Base-by-base conservation (phyloP, 2,113 vertebrate genomes). In the Podocnemis expansa region DNA sequence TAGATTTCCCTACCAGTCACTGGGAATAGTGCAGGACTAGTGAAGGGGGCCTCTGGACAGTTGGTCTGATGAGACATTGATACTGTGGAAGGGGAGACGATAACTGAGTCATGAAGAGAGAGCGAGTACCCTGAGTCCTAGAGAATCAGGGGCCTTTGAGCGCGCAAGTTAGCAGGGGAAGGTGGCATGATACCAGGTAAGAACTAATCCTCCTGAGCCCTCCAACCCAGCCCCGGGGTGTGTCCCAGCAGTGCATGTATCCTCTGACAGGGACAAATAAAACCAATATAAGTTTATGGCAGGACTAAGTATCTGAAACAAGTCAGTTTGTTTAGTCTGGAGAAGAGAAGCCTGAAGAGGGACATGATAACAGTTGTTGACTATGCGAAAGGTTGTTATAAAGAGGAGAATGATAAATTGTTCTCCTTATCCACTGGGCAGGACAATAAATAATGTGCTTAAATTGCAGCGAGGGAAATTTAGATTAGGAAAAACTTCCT, bases 271-370 rank as follows among this genome's bases (percentile, higher is more conserved):
- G 45, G 51, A 94, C 84, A 76, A 52, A 83, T 87, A 89, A 93
- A 92, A 88, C 90, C 12, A 78, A 56, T 78, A 17, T 41, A 52
- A 5, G 60, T 90, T 93, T 88, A 73, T 81, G 89, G n/a, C 27
- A 78, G 83, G 38, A 17, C 87, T 83, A 73, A 58, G 41, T 88
- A 47, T 41, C 81, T 96, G 79, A 82, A 92, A 87, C 10, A 92
- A 29, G 34, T 76, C 60, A 93, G 70, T 90, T 58, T 58, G 12
- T 58, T 58, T 58, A 6, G 27, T 58, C 27, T 31, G 56, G 56
- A 31, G 56, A 58, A 58, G 56, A 58, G 29, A 31, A 31, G 56
- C 12, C 56, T 13, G 27, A 31, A 52, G 14, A 27, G 12, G 56
- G 11, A 29, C 56, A 58, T 58, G 56, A 58, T 58, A 58, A 58